Conservation (phyloP, 2,888 invertebrate genomes). For the Tubiluchus corallicola region DNA sequence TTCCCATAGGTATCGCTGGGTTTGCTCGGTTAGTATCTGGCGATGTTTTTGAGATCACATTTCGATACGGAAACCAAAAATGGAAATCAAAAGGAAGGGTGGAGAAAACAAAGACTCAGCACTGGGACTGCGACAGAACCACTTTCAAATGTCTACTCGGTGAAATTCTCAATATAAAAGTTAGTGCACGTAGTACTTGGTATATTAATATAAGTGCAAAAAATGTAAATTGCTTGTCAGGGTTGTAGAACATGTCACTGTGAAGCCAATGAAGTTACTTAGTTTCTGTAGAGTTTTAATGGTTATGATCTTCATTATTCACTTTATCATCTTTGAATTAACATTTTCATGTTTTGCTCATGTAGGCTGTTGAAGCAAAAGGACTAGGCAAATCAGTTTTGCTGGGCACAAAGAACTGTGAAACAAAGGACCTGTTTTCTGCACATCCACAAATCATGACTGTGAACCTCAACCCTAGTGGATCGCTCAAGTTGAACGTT, state of each 20-base stretch:
- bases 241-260: too few relatives aligned
- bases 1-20: constrained; percentile 34
- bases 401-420: constrained; percentile 36
- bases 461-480: constrained; percentile 37
- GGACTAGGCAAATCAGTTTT: constrained; percentile 28
- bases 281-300: too few relatives aligned
- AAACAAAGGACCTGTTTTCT: constrained; percentile 37
- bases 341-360: constrained; percentile 3
- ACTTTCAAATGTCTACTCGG: constrained; percentile 33
- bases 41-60: constrained; percentile 37
- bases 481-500: constrained; percentile 37
- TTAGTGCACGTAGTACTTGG: too few relatives aligned
- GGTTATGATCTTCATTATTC: too few relatives aligned
- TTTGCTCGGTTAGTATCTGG: constrained; percentile 39
- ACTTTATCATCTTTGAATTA: too few relatives aligned
- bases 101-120: constrained; percentile 33
- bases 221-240: too few relatives aligned
- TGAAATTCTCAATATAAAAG: constrained; percentile 35
- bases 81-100: constrained; percentile 37
- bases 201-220: too few relatives aligned
- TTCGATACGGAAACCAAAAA: constrained; percentile 37
- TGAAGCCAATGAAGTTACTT: too few relatives aligned
- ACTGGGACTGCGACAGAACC: constrained; percentile 32
- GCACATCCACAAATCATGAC: constrained; percentile 39
- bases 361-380: constrained; percentile 29